Conservation (phyloP, 2,113 vertebrate genomes). For the Hassar affinis region DNA sequence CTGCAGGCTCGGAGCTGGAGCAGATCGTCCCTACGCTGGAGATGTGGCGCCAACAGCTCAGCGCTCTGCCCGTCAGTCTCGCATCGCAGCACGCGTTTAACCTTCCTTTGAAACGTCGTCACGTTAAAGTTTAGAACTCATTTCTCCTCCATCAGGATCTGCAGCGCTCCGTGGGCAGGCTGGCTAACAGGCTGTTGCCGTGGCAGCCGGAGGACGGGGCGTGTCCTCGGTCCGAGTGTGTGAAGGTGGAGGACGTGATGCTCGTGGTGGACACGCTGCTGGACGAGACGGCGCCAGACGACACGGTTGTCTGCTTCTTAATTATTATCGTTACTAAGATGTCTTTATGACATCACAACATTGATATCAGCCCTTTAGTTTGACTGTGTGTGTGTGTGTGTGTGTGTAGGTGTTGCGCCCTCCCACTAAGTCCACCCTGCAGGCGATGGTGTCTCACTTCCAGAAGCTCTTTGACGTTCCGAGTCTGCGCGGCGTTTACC, state of each 20-base stretch:
- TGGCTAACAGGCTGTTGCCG: slow-evolving; percentile 73
- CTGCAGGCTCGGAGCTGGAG: slow-evolving; percentile 67
- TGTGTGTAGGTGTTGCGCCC: slow-evolving; percentile 67
- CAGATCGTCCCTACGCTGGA: slow-evolving; percentile 77
- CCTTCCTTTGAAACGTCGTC: background rate
- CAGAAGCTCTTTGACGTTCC: slow-evolving; percentile 86
- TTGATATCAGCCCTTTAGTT: too few species aligned
- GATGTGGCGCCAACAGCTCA: slow-evolving; percentile 83
- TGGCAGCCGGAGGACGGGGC: slow-evolving; percentile 63
- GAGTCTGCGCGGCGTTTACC: slow-evolving; percentile 80
- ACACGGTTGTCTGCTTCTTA: slow-evolving; percentile 18
- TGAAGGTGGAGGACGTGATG: slow-evolving; percentile 81
- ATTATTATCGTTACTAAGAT: too few species aligned
- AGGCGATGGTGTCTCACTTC: slow-evolving; percentile 84
- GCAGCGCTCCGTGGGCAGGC: slow-evolving; percentile 69
- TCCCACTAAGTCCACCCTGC: slow-evolving; percentile 72
- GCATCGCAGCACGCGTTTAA: too few species aligned
- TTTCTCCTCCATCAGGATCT: slow-evolving; percentile 65
- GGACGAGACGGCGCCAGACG: slow-evolving; percentile 70
- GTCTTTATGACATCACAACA: too few species aligned
- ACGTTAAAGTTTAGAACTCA: background rate
- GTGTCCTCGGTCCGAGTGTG: slow-evolving; percentile 51
- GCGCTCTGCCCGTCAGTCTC: slow-evolving; percentile 74
- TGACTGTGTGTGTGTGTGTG: background rate
- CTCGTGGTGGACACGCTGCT: slow-evolving; percentile 78